Evolutionary conservation across 2,888 invertebrate species (phyloP).

Genomic region (Neoascia interrupta): DNA sequence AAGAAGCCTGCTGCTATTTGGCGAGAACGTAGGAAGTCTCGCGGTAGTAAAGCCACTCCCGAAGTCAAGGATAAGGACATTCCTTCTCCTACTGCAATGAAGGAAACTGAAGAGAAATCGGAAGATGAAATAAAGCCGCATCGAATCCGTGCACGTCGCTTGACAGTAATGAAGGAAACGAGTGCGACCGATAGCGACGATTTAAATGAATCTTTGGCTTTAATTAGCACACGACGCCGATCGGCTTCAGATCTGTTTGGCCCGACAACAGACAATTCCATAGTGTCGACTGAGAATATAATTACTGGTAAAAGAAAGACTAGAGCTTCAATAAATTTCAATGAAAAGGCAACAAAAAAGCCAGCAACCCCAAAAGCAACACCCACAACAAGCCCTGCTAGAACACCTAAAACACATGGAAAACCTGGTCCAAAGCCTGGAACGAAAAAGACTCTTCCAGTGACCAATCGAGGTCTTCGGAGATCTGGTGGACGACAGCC

Average conservation of each 20-base stretch:
- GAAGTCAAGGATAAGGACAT: too few species aligned
- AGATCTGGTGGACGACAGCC: constrained; percentile 21
- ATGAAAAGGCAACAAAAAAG: constrained; percentile 71
- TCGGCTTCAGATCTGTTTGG: constrained; percentile 45
- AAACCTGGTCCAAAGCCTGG: constrained; percentile 9
- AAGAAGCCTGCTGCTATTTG: too few species aligned
- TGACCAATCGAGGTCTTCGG: not conserved
- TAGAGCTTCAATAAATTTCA: constrained; percentile 72
- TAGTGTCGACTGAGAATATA: constrained; percentile 77
- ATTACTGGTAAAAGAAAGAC: constrained; percentile 76
- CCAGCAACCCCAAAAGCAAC: constrained; percentile 27
- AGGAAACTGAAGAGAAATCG: constrained; percentile 7
- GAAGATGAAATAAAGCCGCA: constrained; percentile 56
- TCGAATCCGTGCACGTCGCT: constrained; percentile 3
- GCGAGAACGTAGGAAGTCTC: too few species aligned
- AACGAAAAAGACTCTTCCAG: constrained; percentile 6
- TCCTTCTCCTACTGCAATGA: too few species aligned
- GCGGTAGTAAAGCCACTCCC: too few species aligned
- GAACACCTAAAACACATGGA: constrained; percentile 6
- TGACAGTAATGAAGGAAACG: constrained; percentile 21
- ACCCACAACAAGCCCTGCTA: not conserved
- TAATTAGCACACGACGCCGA: not conserved
- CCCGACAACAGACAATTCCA: constrained; percentile 73
- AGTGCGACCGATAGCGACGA: not conserved
- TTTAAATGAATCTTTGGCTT: not conserved